These are phyloP conservation scores for Euphonia xanthogaster DNA, from an alignment of 2,797 vertebrate genomes.

Conservation along the genomic window DNA sequence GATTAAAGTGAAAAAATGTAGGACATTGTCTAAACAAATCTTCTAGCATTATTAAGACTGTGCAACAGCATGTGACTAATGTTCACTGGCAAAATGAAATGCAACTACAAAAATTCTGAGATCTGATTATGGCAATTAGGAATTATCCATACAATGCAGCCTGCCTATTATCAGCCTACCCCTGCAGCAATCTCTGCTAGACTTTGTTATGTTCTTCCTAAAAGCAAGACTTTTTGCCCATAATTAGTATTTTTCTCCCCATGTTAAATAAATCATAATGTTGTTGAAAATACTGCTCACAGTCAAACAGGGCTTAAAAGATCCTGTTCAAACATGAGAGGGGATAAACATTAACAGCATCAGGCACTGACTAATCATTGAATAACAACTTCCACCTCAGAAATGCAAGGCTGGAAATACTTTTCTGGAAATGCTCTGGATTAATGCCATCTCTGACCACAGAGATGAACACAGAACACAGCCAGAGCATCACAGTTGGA, in stretches of 20 bases:
- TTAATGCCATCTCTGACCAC: background rate
- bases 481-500: background rate
- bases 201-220: background rate
- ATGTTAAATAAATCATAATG: background rate
- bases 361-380: background rate
- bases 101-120: background rate
- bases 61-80: slow-evolving; percentile 26
- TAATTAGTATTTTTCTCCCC: background rate
- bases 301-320: background rate
- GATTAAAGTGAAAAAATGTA: background rate
- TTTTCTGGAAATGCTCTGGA: background rate
- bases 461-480: background rate
- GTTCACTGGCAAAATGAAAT: slow-evolving; percentile 19
- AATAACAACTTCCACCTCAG: background rate
- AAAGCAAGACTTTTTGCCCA: background rate
- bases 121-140: slow-evolving; percentile 27
- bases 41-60: slow-evolving; percentile 21
- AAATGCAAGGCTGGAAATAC: background rate
- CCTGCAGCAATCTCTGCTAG: background rate
- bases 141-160: background rate
- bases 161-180: background rate
- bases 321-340: background rate
- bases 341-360: background rate
- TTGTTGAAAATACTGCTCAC: background rate
- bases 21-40: slow-evolving; percentile 14